Evolutionary conservation across 2,888 invertebrate genomes (phyloP), one percentile per base, ranked within the genome.

Genomic region (Drosophila kambysellisi): DNA sequence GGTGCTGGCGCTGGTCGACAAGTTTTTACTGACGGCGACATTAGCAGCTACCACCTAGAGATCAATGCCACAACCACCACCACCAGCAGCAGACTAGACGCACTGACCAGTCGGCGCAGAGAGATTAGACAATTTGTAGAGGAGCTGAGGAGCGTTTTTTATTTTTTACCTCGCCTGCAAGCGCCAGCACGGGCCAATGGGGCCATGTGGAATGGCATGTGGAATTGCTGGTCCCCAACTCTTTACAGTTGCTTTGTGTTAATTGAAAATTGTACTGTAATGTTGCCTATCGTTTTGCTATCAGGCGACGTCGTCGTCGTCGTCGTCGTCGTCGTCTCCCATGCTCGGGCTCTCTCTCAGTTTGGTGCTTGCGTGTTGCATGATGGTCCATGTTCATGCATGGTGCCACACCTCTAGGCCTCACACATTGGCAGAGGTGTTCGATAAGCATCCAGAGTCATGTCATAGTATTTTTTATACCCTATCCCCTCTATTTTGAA

Each of bases 181-280:
- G 85, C 85, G 85, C 85, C 85, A 88, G 74, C 82, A 70, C 79
- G 74, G 87, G 69, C 86, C 86, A 58, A 50, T 30, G 70, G 54
- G 68, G 53, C 70, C 46, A 61, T 70, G 30, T 41, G 68, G 68
- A 70, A 68, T 68, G 68, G 53, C 71, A 54, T 57, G 52, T 70
- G 82, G 71, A 70, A 75, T 76, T 66, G 48, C 65, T 64, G 69
- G 43, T 63, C 48, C 41, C 39, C 39, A 41, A 65, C 66, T 51
- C 74, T 84, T 90, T 89, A 86, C 90, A 86, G 88, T 88, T 91
- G 85, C 88, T 81, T 88, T 88, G 91, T 92, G 92, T 92, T 92
- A 92, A 92, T 92, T 92, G 92, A 91, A 91, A 91, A 91, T 91
- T 91, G 92, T 91, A 92, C 88, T 91, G 91, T 92, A 92, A 92